phyloP scores from a whole-genome alignment of 1,140 invertebrate genomes.

The Samia ricini region DNA sequence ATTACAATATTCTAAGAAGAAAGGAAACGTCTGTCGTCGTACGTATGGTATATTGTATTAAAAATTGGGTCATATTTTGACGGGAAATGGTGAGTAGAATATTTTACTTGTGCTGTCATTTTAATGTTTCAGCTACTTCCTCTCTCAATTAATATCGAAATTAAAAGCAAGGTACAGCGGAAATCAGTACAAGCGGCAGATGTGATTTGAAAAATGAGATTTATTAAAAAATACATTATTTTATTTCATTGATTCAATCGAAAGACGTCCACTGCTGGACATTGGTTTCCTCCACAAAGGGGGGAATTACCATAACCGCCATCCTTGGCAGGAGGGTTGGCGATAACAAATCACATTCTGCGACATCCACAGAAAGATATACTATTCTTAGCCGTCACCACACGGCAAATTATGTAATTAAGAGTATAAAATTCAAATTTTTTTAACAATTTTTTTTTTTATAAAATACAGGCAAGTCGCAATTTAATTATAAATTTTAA shows the following conservation, averaged over 20 bases:
- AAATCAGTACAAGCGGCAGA: background rate
- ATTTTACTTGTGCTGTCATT: constrained; percentile 52
- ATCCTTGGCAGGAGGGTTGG: no score
- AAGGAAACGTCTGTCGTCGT: constrained; percentile 66
- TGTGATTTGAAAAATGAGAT: background rate
- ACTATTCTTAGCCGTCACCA: no score
- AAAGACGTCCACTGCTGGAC: no score
- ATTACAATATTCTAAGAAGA: constrained; percentile 48
- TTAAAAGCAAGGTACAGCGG: constrained; percentile 18
- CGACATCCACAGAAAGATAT: no score
- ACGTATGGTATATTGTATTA: constrained; percentile 67
- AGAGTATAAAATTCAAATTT: no score
- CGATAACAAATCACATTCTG: no score
- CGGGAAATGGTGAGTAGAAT: constrained; percentile 68
- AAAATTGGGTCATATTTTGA: constrained; percentile 71
- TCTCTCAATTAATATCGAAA: constrained; percentile 41
- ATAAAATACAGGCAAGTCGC: no score
- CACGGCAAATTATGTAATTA: no score
- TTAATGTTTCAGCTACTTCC: constrained; percentile 27
- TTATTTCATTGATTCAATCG: no score
- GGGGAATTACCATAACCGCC: no score
- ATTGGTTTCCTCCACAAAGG: no score
- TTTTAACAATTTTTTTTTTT: no score
- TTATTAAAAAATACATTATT: background rate
- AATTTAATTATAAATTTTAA: background rate